These are phyloP conservation scores for Cairina moschata DNA, from an alignment of 2,113 vertebrate species.

Conservation along the genomic window DNA sequence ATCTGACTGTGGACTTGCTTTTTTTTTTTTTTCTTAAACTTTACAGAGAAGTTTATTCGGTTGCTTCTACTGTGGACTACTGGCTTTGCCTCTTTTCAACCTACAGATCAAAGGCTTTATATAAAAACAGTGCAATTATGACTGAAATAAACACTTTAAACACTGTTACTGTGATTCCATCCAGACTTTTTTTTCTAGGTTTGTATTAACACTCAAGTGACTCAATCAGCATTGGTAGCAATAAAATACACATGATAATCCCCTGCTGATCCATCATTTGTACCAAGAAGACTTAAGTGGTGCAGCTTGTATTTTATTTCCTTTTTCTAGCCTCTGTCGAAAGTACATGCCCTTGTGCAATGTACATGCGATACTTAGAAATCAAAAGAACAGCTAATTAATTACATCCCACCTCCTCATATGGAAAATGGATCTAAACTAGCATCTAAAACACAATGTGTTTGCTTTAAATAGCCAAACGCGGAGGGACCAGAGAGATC, in stretches of 20 bases:
- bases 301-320: slow-evolving; percentile 41
- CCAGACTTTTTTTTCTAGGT: background rate
- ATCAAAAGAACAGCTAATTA: slow-evolving; percentile 69
- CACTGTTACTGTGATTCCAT: slow-evolving; percentile 33
- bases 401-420: slow-evolving; percentile 67
- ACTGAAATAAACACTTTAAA: slow-evolving; percentile 57
- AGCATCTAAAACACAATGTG: slow-evolving; percentile 59
- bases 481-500: slow-evolving; percentile 49
- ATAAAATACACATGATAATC: slow-evolving; percentile 29
- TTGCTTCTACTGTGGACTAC: slow-evolving; percentile 37
- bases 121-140: slow-evolving; percentile 46
- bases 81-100: slow-evolving; percentile 48
- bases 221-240: slow-evolving; percentile 43
- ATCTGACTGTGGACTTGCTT: background rate
- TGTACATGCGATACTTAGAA: slow-evolving; percentile 33
- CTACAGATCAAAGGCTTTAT: slow-evolving; percentile 26
- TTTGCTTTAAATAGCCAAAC: slow-evolving; percentile 61
- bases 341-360: slow-evolving; percentile 45
- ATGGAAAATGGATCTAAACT: slow-evolving; percentile 54
- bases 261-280: slow-evolving; percentile 46
- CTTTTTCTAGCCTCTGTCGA: slow-evolving; percentile 34
- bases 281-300: slow-evolving; percentile 18
- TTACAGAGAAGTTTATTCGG: background rate
- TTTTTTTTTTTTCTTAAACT: slow-evolving; percentile 24
- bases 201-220: slow-evolving; percentile 39